A percentile compares a stretch with the other conserved stretches of the same genome.
Conservation (phyloP, 2,113 vertebrate species). For the Prietella phreatophila region DNA sequence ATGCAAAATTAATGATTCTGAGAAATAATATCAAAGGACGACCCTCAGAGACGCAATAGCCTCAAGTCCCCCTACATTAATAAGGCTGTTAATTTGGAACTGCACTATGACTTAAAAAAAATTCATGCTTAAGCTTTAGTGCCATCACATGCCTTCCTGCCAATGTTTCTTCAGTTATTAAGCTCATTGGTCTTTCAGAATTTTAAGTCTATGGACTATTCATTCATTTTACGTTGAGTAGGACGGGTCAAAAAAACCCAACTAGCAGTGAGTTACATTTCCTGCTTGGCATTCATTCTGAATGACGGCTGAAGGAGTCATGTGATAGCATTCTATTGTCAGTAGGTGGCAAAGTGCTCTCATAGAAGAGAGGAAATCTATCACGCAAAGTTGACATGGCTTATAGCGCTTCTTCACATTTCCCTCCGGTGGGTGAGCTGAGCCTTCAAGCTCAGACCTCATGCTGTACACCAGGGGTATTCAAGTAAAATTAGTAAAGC, state of each 20-base stretch:
- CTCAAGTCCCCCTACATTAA: constrained; percentile 64
- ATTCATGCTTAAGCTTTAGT: constrained; percentile 62
- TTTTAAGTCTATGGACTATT: background rate
- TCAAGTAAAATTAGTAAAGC: background rate
- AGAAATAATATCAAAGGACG: constrained; percentile 67
- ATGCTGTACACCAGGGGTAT: background rate
- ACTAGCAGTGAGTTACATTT: background rate
- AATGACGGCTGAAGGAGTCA: constrained; percentile 4
- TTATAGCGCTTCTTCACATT: background rate
- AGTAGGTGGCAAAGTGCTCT: constrained; percentile 73
- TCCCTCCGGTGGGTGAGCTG: background rate
- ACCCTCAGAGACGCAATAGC: constrained; percentile 61
- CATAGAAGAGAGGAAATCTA: constrained; percentile 55
- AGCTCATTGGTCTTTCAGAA: background rate
- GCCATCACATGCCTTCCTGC: constrained; percentile 48
- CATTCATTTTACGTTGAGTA: background rate
- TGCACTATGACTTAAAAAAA: constrained; percentile 42
- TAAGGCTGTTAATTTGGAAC: constrained; percentile 64
- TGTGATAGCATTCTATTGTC: constrained; percentile 65
- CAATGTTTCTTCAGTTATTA: constrained; percentile 18
- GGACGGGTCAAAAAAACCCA: background rate
- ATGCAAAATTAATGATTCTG: constrained; percentile 71
- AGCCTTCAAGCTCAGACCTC: background rate
- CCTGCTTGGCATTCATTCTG: background rate
- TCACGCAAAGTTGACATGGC: constrained; percentile 14